Evolutionary conservation across 2,113 vertebrate species (phyloP), one percentile per base, ranked within the genome.

Genomic region (Steatornis caripensis): DNA sequence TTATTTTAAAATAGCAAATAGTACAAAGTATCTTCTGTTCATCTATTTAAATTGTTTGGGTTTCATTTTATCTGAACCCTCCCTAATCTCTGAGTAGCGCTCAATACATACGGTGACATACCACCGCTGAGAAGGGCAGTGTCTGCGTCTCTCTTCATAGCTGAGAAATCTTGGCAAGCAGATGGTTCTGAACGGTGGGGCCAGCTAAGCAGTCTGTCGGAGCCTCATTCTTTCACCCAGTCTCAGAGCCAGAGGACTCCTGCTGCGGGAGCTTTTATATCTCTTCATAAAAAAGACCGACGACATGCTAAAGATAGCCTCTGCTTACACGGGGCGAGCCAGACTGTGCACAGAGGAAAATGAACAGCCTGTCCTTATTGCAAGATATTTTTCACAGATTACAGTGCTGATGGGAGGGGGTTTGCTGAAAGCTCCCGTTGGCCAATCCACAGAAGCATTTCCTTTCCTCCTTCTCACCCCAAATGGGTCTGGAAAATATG

Each of bases 161-260:
- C 65, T 84, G 90, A 93, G 89, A 96, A 96, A 65, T 66, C 81
- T 95, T 95, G 96, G 95, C 96, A 95, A 95, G 86, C 94, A 93
- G 92, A 94, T 87, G 94, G 70, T 77, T 95, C 84, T 62, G 86
- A 96, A 12, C 1, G 5, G 89, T 74, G 74, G 27, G 89, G 37
- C 84, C 89, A 95, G 70, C 91, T 69, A 76, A 92, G 54, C 77
- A 84, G 74, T 57, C 89, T 96, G 92, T 95, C 84, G 72, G 10
- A 96, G 89, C 91, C 87, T 92, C 66, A 15, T 95, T 92, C 77
- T 87, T 87, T 93, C 82, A 79, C 84, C 94, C 81, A 72, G 53
- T 71, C 84, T 76, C 62, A 34, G 77, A 96, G 95, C 81, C 92
- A 97, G 89, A 95, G 89, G 61, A 82, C 80, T 96, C 94, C 95